Percentiles rank a stretch among this genome's conserved stretches.
Conservation (phyloP, 2,888 invertebrate species). For the Trissolcus brochymenae region DNA sequence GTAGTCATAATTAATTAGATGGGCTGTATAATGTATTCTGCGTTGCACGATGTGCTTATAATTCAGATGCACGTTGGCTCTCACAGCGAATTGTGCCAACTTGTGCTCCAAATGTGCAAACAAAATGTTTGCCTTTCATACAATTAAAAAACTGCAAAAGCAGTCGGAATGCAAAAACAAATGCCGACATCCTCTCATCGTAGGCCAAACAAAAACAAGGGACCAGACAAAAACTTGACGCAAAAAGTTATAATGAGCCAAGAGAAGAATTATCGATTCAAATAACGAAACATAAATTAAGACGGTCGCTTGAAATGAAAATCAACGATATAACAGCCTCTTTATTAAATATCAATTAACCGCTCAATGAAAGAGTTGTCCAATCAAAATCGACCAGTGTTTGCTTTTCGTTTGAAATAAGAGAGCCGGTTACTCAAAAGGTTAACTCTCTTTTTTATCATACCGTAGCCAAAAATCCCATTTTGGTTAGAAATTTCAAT, state of each 20-base stretch:
- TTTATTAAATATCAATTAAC: conserved; percentile 41
- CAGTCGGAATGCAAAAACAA: neutral
- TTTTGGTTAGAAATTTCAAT: no score
- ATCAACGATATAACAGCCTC: neutral
- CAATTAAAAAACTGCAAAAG: conserved; percentile 18
- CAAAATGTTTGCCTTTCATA: conserved; percentile 25
- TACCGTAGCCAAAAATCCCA: no score
- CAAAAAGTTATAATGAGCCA: conserved; percentile 41
- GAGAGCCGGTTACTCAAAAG: neutral
- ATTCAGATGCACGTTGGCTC: conserved; percentile 34
- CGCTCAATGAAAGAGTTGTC: conserved; percentile 20
- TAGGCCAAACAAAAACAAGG: neutral
- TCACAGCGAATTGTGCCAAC: conserved; percentile 23
- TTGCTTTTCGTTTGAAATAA: neutral
- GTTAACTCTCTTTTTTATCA: neutral
- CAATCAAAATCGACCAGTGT: conserved; percentile 1
- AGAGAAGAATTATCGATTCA: conserved; percentile 27
- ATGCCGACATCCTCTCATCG: conserved; percentile 2
- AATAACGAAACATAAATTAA: conserved; percentile 32
- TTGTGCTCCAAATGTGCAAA: conserved; percentile 31
- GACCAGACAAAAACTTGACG: conserved; percentile 25
- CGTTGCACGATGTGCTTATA: conserved; percentile 36
- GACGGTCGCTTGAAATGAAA: conserved; percentile 10
- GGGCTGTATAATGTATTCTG: conserved; percentile 27
- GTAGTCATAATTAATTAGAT: conserved; percentile 41